Evolutionary conservation across 1,140 invertebrate species (phyloP).

Genomic region (Geopemphigus sp.): DNA sequence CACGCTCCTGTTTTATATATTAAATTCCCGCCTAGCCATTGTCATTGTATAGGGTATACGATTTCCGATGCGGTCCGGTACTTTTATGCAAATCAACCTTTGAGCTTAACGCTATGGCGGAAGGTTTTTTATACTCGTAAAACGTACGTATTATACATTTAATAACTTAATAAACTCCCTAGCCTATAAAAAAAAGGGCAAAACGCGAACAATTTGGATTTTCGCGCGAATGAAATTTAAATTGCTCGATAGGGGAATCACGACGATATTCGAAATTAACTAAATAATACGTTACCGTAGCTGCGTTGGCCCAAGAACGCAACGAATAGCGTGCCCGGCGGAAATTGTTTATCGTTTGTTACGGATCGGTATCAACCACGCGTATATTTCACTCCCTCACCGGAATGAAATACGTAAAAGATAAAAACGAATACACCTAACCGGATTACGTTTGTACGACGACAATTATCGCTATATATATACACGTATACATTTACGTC

Average conservation of each 20-base stretch:
- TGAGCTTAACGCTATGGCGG: not conserved
- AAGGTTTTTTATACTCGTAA: too few relatives aligned
- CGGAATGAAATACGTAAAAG: not conserved
- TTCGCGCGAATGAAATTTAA: not conserved
- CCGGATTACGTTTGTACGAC: not conserved
- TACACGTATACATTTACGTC: too few relatives aligned
- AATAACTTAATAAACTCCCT: too few relatives aligned
- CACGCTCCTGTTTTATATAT: not conserved
- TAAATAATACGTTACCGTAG: too few relatives aligned
- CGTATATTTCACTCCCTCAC: not conserved
- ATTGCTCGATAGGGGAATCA: not conserved
- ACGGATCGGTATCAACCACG: conserved; percentile 5
- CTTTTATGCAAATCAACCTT: conserved; percentile 29
- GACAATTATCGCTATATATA: not conserved
- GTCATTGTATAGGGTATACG: not conserved
- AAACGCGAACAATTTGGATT: too few relatives aligned
- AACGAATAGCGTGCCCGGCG: conserved; percentile 11
- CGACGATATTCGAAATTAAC: not conserved
- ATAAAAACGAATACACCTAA: conserved; percentile 1
- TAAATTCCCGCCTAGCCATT: conserved; percentile 9
- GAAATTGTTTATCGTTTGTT: conserved; percentile 14
- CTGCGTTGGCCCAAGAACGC: not conserved
- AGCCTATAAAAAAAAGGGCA: too few relatives aligned
- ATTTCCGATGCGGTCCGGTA: not conserved
- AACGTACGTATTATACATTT: too few relatives aligned